A percentile compares a stretch with the other conserved stretches of the same genome.
Conservation (phyloP, 2,888 invertebrate species). For the Eilema caniola region DNA sequence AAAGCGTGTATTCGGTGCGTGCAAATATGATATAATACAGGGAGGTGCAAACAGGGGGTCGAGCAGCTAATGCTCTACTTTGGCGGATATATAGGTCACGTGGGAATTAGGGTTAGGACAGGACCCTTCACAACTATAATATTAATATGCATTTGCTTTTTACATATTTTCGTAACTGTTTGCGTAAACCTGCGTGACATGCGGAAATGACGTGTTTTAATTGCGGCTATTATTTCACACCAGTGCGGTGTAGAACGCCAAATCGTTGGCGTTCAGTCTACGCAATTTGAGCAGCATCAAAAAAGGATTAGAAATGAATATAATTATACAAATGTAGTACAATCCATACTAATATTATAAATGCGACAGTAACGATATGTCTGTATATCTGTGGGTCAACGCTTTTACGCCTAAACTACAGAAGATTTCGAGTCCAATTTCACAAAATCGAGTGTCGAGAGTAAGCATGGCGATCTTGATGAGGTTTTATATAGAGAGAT, state of each 20-base stretch:
- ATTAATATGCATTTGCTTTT: constrained; percentile 58
- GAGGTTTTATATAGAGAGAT: no score
- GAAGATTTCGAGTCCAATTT: no score
- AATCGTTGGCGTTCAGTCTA: background rate
- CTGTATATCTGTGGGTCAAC: no score
- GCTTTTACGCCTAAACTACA: no score
- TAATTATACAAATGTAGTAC: no score
- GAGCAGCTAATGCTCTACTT: constrained; percentile 72
- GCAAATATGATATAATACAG: constrained; percentile 56
- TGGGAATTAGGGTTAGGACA: constrained; percentile 73
- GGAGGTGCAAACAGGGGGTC: constrained; percentile 68
- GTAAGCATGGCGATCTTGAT: no score
- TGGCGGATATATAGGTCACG: constrained; percentile 73
- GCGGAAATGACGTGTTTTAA: constrained; percentile 7
- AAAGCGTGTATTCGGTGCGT: constrained; percentile 39
- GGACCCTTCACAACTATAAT: constrained; percentile 70
- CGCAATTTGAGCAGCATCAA: background rate
- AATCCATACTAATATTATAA: no score
- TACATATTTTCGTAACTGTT: constrained; percentile 41
- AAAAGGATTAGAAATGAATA: no score
- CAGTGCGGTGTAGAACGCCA: no score
- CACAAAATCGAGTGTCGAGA: no score
- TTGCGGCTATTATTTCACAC: background rate
- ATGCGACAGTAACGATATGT: no score
- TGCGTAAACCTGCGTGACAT: constrained; percentile 8